Percentiles rank a stretch among this genome's conserved stretches.
phyloP scores from a whole-genome alignment of 2,113 vertebrate genomes.

The Salvator merianae region DNA sequence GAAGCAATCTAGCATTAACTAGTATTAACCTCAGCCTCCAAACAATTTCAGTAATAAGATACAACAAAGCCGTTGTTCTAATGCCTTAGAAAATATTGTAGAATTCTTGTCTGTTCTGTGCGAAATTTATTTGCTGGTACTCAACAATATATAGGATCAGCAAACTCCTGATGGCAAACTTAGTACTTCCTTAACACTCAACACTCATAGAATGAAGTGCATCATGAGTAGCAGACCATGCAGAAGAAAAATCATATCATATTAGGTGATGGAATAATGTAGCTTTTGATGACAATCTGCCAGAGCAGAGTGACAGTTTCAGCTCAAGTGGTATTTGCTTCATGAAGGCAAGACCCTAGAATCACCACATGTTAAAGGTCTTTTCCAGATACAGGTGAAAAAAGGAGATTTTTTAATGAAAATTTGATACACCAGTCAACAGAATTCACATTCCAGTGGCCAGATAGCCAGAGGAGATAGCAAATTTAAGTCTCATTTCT shows the following conservation, averaged over 20 bases:
- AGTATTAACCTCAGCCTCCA: not conserved
- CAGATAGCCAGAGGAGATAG: too few relatives aligned
- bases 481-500: too few relatives aligned
- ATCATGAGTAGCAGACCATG: not conserved
- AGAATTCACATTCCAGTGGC: too few relatives aligned
- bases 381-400: too few relatives aligned
- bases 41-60: not conserved
- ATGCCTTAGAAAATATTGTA: not conserved
- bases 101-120: not conserved
- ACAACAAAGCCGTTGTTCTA: not conserved
- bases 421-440: too few relatives aligned
- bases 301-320: not conserved
- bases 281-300: not conserved
- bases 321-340: not conserved
- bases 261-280: not conserved
- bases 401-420: too few relatives aligned
- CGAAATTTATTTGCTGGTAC: not conserved
- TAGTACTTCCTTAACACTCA: not conserved
- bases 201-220: not conserved
- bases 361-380: not conserved
- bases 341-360: not conserved
- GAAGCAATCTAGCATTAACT: not conserved
- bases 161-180: not conserved
- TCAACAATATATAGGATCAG: not conserved
- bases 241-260: not conserved